Evolutionary conservation across 2,888 invertebrate genomes (phyloP).

Genomic region (Agrilus mali): DNA sequence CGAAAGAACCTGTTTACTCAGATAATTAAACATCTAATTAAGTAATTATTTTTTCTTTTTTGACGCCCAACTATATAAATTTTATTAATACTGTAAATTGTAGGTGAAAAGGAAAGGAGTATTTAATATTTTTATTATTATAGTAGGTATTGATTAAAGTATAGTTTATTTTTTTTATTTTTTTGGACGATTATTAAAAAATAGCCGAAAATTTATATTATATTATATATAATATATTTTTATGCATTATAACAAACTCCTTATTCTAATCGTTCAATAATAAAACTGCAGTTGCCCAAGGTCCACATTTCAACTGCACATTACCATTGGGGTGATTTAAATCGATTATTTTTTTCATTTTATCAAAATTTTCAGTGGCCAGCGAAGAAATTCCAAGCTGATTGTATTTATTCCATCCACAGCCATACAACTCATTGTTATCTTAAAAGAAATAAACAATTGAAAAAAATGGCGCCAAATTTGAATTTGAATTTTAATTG

Average conservation of each 20-base stretch:
- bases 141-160: too few relatives aligned
- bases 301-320: constrained; percentile 32
- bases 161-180: too few relatives aligned
- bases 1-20: too few relatives aligned
- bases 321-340: constrained; percentile 16
- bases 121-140: background rate
- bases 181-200: too few relatives aligned
- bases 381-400: constrained; percentile 48
- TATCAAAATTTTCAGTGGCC: constrained; percentile 20
- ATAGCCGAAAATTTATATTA: background rate
- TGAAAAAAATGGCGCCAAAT: too few relatives aligned
- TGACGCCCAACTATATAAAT: too few relatives aligned
- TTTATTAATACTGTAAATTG: too few relatives aligned
- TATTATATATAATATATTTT: constrained; percentile 2
- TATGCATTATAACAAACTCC: constrained; percentile 1
- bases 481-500: too few relatives aligned
- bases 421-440: constrained; percentile 55
- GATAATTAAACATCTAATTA: background rate
- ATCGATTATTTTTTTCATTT: constrained; percentile 21
- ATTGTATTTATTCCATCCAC: constrained; percentile 74
- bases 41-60: background rate
- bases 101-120: too few relatives aligned
- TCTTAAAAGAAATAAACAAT: constrained; percentile 31
- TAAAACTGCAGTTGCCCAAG: constrained; percentile 35
- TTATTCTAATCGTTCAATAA: constrained; percentile 13